Evolutionary conservation across 2,888 invertebrate species (phyloP), one percentile per base, ranked within the genome.

Genomic region (Campoplex nolae): DNA sequence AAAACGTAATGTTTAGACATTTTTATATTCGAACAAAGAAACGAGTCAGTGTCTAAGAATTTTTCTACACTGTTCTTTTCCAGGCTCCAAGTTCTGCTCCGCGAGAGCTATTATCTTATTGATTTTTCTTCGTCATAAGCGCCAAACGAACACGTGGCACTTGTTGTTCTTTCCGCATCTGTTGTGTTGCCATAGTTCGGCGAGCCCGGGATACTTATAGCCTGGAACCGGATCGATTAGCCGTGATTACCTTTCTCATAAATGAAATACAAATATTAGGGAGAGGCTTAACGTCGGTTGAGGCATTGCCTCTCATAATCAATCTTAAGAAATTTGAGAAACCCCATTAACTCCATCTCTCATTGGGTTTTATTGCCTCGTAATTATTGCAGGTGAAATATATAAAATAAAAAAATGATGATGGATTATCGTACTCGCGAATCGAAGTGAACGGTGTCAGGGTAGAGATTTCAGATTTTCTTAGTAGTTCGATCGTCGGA

Each of bases 101-200:
- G 28, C 48, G 32, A 78, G 58, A 71, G 54, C 71, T 58, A 62
- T 71, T 71, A 62, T 71, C 71, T 48, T 62, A 80, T 80, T 48
- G 79, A 80, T 80, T 80, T 71, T 71, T 56, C 8, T 32, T 8
- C 35, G 16, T 23, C 13, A 45, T 42, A 74, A 54, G 56, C 74
- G 23, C 56, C 9, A n/a, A n/a, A 23, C 42, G 23, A 62, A 28
- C 71, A 80, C 71, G 79, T 62, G 71, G 71, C 71, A 71, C 16
- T 62, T 58, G 74, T 74, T 74, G 74, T 74, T 74, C 28, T 38
- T 58, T 54, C 3, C 74, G 23, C 23, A 56, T 38, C 13, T 42
- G 38, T 23, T 23, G 13, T 58, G 23, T 8, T 56, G 42, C 56
- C 51, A 71, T 42, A 6, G 7, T 38, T 73, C 13, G 23, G 54